These are phyloP conservation scores for Burhinus bistriatus DNA, from an alignment of 2,113 vertebrate genomes.

Conservation along the genomic window DNA sequence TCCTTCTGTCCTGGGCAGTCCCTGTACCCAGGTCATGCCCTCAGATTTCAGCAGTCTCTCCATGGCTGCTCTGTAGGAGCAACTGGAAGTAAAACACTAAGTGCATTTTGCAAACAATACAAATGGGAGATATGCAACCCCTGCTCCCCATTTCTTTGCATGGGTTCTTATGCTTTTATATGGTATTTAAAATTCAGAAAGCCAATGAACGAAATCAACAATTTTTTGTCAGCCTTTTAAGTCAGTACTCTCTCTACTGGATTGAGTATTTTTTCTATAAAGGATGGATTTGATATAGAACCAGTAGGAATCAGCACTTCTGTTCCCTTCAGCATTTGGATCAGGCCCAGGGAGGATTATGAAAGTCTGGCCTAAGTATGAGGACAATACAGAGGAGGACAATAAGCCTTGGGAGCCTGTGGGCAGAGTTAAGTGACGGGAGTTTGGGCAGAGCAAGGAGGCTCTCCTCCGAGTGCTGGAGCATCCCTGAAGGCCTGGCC, in stretches of 20 bases:
- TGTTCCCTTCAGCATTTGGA: not conserved
- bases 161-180: not conserved
- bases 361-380: not conserved
- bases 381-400: not conserved
- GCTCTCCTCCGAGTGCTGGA: not conserved
- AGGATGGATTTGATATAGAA: not conserved
- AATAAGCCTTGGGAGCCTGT: not conserved
- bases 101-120: not conserved
- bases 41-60: not conserved
- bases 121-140: not conserved
- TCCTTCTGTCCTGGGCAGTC: not conserved
- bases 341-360: not conserved
- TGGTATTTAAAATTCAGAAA: not conserved
- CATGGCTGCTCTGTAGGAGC: fast-evolving
- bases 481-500: not conserved
- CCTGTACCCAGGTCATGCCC: not conserved
- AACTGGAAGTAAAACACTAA: not conserved
- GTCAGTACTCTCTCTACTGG: not conserved
- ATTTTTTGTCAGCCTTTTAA: not conserved
- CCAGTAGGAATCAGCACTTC: not conserved
- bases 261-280: not conserved
- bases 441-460: not conserved
- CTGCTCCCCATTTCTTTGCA: not conserved
- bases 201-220: not conserved
- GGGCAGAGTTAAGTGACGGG: not conserved